These are phyloP conservation scores for Argyrosomus regius DNA, from an alignment of 2,797 vertebrate genomes.

Conservation along the genomic window DNA sequence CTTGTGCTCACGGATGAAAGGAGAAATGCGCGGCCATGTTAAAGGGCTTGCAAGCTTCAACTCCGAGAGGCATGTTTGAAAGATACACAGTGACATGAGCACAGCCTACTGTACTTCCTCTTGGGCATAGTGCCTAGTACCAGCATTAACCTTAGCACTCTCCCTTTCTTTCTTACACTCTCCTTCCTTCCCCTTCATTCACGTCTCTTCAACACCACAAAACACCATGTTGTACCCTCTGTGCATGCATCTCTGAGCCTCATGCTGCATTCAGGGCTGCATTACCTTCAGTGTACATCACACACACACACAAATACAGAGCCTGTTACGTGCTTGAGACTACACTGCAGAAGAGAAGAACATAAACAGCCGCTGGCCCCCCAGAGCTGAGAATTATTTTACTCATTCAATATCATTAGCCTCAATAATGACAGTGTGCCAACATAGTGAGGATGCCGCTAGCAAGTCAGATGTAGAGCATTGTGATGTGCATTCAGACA, in stretches of 20 bases:
- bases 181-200: slow-evolving; percentile 41
- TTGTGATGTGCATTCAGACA: slow-evolving; percentile 51
- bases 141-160: slow-evolving; percentile 57
- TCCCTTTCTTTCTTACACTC: slow-evolving; percentile 39
- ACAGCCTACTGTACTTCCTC: slow-evolving; percentile 73
- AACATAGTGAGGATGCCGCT: slow-evolving; percentile 52
- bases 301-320: slow-evolving; percentile 47
- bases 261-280: slow-evolving; percentile 44
- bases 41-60: slow-evolving; percentile 58
- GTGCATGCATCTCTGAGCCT: slow-evolving; percentile 32
- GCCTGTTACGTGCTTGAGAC: slow-evolving; percentile 48
- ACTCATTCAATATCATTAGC: slow-evolving; percentile 80
- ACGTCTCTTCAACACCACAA: slow-evolving; percentile 39
- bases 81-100: slow-evolving; percentile 77
- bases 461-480: slow-evolving; percentile 64
- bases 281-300: slow-evolving; percentile 68
- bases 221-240: slow-evolving; percentile 42
- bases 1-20: slow-evolving; percentile 51
- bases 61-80: slow-evolving; percentile 56
- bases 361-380: slow-evolving; percentile 69
- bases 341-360: slow-evolving; percentile 49
- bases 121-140: slow-evolving; percentile 57
- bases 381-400: slow-evolving; percentile 61
- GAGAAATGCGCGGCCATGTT: slow-evolving; percentile 47
- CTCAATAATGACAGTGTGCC: slow-evolving; percentile 76